These are phyloP conservation scores for Anagrus nilaparvatae DNA, from an alignment of 1,140 invertebrate species.

Conservation along the genomic window DNA sequence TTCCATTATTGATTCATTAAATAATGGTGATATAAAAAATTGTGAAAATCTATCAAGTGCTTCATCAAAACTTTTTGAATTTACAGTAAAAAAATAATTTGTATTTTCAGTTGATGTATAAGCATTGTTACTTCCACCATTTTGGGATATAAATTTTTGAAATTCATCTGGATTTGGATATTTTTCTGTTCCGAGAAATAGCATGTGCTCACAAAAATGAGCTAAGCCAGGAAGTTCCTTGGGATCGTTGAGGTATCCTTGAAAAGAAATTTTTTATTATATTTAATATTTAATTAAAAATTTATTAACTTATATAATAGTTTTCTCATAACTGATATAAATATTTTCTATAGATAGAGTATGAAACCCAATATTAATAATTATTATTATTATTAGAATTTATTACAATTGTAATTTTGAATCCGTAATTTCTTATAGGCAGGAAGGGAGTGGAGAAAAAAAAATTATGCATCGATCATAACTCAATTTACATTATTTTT, in stretches of 20 bases:
- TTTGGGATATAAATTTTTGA: slow-evolving; percentile 75
- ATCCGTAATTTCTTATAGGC: no score
- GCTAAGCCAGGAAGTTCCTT: slow-evolving; percentile 78
- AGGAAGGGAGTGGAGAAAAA: no score
- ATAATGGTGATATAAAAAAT: slow-evolving; percentile 87
- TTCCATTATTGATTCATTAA: slow-evolving; percentile 81
- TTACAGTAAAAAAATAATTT: slow-evolving; percentile 87
- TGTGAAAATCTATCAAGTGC: slow-evolving; percentile 90
- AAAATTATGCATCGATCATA: no score
- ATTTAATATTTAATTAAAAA: no score
- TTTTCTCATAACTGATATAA: no score
- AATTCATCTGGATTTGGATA: slow-evolving; percentile 93
- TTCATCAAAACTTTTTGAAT: slow-evolving; percentile 64
- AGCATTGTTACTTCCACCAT: slow-evolving; percentile 83
- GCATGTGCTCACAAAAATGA: no score
- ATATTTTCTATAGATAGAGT: no score
- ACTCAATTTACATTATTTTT: no score
- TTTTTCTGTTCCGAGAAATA: slow-evolving; percentile 91
- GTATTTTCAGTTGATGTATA: slow-evolving; percentile 82
- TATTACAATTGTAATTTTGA: no score
- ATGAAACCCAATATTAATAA: no score
- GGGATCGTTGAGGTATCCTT: slow-evolving; percentile 79
- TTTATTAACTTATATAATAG: no score
- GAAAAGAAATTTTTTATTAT: slow-evolving; percentile 25
- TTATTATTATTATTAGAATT: no score